Evolutionary conservation across 2,888 invertebrate species (phyloP).

Genomic region (Creontiades dilutus): DNA sequence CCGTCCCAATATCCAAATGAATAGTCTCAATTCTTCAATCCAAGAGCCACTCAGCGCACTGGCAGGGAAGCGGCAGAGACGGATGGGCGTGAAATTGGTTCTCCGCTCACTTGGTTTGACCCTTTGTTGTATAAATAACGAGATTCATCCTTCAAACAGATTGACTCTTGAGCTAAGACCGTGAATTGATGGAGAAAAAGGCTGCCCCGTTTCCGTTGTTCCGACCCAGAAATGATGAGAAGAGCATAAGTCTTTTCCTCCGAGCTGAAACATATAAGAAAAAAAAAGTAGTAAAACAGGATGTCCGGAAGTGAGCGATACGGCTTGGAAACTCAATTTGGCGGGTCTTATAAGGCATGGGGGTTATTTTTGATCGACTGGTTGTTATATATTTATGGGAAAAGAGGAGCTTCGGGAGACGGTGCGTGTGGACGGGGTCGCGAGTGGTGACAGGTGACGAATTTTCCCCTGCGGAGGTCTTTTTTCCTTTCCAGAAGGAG

Average conservation of each 20-base stretch:
- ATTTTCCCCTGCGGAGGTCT: slow-evolving; percentile 51
- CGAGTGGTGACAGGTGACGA: slow-evolving; percentile 65
- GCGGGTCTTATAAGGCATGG: slow-evolving; percentile 48
- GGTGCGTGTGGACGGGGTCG: slow-evolving; percentile 39
- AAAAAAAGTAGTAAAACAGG: neutral
- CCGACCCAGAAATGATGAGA: slow-evolving; percentile 10
- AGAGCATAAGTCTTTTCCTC: slow-evolving; percentile 34
- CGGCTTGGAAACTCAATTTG: slow-evolving; percentile 67
- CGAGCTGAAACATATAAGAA: neutral
- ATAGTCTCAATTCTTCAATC: slow-evolving; percentile 32
- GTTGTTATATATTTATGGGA: slow-evolving; percentile 69
- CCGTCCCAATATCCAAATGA: slow-evolving; percentile 2
- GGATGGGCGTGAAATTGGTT: slow-evolving; percentile 33
- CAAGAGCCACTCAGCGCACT: slow-evolving; percentile 2
- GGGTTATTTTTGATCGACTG: slow-evolving; percentile 45
- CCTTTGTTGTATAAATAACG: slow-evolving; percentile 31
- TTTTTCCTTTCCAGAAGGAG: neutral
- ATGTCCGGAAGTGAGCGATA: slow-evolving; percentile 55
- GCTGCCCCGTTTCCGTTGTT: neutral
- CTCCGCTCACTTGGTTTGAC: slow-evolving; percentile 23
- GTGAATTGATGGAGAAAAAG: neutral
- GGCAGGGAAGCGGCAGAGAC: slow-evolving; percentile 17
- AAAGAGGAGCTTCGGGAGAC: slow-evolving; percentile 1
- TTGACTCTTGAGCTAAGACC: slow-evolving; percentile 36
- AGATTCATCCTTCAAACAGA: slow-evolving; percentile 27